Evolutionary conservation across 2,113 vertebrate species (phyloP).

Genomic region (Chaetorhynchus papuensis): DNA sequence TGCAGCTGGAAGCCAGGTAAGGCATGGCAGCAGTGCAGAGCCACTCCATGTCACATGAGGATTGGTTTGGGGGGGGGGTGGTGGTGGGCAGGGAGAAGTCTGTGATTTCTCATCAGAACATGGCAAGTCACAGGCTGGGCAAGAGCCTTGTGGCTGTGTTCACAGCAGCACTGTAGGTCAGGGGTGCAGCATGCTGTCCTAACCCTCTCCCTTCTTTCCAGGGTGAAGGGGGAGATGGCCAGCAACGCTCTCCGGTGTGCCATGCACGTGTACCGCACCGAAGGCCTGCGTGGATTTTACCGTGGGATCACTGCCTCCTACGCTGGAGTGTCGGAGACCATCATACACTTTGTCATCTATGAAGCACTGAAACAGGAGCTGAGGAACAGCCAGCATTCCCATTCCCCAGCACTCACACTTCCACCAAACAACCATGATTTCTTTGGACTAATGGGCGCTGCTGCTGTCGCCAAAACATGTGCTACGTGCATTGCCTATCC

Average conservation of each 20-base stretch:
- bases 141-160: background rate
- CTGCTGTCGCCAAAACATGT: constrained; percentile 61
- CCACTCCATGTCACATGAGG: background rate
- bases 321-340: constrained; percentile 64
- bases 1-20: constrained; percentile 67
- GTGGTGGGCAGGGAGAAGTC: background rate
- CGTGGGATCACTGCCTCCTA: constrained; percentile 67
- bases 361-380: constrained; percentile 59
- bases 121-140: background rate
- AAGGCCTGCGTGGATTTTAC: constrained; percentile 64
- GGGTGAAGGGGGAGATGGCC: constrained; percentile 2
- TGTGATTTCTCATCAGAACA: background rate
- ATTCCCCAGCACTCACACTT: background rate
- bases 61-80: background rate
- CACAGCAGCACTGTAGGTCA: background rate
- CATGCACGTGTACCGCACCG: constrained; percentile 30
- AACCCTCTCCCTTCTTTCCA: background rate
- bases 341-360: constrained; percentile 68
- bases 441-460: constrained; percentile 61
- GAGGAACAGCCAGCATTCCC: background rate
- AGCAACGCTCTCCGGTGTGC: constrained; percentile 53
- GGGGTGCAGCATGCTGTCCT: background rate
- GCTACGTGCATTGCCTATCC: constrained; percentile 63
- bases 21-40: background rate
- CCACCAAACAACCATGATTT: constrained; percentile 21